phyloP scores from a whole-genome alignment of 2,888 invertebrate genomes.

The Quadroppia sp. region DNA sequence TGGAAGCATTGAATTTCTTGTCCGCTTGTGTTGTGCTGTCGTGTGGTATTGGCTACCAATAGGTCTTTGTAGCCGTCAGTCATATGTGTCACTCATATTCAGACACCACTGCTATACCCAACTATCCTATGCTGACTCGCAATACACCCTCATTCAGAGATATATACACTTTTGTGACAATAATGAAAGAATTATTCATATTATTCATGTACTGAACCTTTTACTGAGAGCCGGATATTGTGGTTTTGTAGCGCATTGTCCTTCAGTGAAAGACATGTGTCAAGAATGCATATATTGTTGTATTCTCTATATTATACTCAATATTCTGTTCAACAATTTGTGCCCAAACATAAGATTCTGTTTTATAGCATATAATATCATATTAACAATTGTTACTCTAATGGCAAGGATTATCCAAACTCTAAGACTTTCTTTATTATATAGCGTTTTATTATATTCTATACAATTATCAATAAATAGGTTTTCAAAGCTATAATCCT shows the following conservation, averaged over 20 bases:
- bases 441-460: not conserved
- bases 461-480: constrained; percentile 11
- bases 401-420: constrained; percentile 27
- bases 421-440: constrained; percentile 11
- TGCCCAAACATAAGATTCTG: constrained; percentile 1
- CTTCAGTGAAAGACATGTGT: constrained; percentile 27
- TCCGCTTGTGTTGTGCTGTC: not conserved
- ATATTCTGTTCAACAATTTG: constrained; percentile 1
- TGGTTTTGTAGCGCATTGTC: constrained; percentile 28
- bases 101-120: not conserved
- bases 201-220: not conserved
- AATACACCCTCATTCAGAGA: constrained; percentile 25
- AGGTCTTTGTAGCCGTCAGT: not conserved
- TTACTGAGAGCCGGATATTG: constrained; percentile 24
- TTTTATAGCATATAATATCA: constrained; percentile 29
- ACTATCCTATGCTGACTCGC: not conserved
- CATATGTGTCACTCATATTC: constrained; percentile 30
- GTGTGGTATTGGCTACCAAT: not conserved
- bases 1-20: constrained; percentile 19
- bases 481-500: constrained; percentile 7
- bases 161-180: constrained; percentile 11
- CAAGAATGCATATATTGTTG: constrained; percentile 21
- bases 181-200: constrained; percentile 32
- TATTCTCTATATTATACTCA: constrained; percentile 8
- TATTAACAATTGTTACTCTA: constrained; percentile 22